phyloP scores from a whole-genome alignment of 2,113 vertebrate genomes.

The Lampris incognitus region DNA sequence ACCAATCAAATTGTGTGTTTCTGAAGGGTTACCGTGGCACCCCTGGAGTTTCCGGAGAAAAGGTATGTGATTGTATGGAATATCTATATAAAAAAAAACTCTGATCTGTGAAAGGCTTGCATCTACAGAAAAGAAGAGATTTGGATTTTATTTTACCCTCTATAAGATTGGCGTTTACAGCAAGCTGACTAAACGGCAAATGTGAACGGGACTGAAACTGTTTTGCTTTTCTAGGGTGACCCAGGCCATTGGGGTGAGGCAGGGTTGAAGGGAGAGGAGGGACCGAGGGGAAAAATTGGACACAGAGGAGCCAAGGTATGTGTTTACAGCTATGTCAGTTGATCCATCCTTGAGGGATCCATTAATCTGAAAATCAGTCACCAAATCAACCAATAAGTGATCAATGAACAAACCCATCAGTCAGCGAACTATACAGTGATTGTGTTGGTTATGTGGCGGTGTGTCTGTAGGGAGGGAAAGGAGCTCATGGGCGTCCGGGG shows the following conservation, averaged over 20 bases:
- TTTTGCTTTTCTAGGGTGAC: constrained; percentile 53
- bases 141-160: no score
- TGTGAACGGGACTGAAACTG: neutral
- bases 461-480: constrained; percentile 52
- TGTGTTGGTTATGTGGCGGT: no score
- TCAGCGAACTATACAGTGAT: no score
- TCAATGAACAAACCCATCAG: no score
- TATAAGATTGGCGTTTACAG: no score
- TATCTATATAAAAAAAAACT: no score
- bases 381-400: no score
- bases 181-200: no score
- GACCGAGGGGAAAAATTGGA: constrained; percentile 62
- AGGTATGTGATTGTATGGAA: constrained; percentile 43
- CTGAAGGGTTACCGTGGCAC: constrained; percentile 46
- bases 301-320: constrained; percentile 59
- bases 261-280: constrained; percentile 47
- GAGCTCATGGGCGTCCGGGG: constrained; percentile 41
- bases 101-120: no score
- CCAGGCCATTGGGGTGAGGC: constrained; percentile 32
- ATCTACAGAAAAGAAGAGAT: no score
- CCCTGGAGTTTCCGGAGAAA: constrained; percentile 34
- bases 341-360: no score
- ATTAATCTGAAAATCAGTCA: no score
- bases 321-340: neutral
- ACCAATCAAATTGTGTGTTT: neutral